Conservation (phyloP, 1,140 invertebrate genomes). For the Batillaria attramentaria region DNA sequence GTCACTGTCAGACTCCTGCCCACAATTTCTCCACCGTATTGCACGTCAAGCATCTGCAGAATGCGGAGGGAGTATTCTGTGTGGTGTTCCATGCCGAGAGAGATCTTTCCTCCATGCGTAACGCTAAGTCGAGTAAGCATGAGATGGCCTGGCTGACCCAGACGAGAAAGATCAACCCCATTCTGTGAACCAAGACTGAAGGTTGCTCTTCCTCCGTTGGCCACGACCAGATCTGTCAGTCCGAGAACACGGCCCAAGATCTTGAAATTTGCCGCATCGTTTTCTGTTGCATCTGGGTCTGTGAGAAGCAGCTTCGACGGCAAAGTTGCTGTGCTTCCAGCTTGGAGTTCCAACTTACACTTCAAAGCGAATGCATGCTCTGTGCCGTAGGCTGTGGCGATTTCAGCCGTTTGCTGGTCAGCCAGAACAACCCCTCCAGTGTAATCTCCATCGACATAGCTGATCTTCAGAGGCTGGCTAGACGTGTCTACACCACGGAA, state of each 20-base stretch:
- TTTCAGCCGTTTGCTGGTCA: conserved; percentile 40
- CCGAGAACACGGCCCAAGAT: conserved; percentile 51
- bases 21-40: conserved; percentile 52
- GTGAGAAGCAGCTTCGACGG: conserved; percentile 56
- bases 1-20: conserved; percentile 46
- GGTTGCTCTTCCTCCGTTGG: conserved; percentile 44
- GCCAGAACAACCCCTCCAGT: conserved; percentile 49
- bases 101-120: conserved; percentile 48
- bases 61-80: conserved; percentile 44
- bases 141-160: conserved; percentile 45
- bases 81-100: conserved; percentile 44
- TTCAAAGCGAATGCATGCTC: conserved; percentile 52
- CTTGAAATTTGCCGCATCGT: conserved; percentile 44
- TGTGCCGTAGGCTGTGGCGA: conserved; percentile 58
- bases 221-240: conserved; percentile 54
- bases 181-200: conserved; percentile 48
- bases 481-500: conserved; percentile 29
- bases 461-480: conserved; percentile 25
- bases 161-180: conserved; percentile 40
- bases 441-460: conserved; percentile 52
- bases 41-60: conserved; percentile 48
- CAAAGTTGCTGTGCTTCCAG: conserved; percentile 41
- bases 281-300: conserved; percentile 35
- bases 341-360: conserved; percentile 50
- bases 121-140: conserved; percentile 53